Percentiles rank a stretch among this genome's conserved stretches.
phyloP scores from a whole-genome alignment of 2,888 invertebrate species.

The Baccha elongata region DNA sequence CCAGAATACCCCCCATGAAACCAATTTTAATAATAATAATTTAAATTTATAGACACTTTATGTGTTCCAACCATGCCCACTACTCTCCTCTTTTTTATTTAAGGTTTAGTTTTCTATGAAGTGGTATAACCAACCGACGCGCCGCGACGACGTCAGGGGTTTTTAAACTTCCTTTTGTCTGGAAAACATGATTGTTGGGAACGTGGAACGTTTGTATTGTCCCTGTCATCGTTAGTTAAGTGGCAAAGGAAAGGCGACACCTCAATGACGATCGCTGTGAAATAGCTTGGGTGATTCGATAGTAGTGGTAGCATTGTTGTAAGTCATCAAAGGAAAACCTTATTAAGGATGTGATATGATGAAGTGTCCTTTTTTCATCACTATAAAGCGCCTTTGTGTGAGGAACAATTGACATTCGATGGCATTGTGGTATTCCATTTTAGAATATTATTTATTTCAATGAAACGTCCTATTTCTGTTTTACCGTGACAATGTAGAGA shows the following conservation, averaged over 20 bases:
- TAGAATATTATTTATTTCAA: slow-evolving; percentile 3
- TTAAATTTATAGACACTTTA: slow-evolving; percentile 60
- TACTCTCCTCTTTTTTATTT: neutral
- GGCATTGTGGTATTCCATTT: slow-evolving; percentile 42
- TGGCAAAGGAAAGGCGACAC: slow-evolving; percentile 3
- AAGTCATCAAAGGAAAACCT: slow-evolving; percentile 60
- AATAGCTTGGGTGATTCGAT: neutral
- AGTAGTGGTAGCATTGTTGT: slow-evolving; percentile 8
- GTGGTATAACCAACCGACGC: no score
- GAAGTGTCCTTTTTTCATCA: slow-evolving; percentile 28
- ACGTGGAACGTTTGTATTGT: slow-evolving; percentile 17
- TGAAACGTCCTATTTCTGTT: neutral
- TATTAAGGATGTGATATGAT: slow-evolving; percentile 55
- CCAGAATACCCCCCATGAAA: slow-evolving; percentile 25
- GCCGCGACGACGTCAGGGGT: neutral
- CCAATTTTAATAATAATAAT: slow-evolving; percentile 58
- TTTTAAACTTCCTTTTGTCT: slow-evolving; percentile 29
- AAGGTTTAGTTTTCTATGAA: neutral
- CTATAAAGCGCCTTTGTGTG: neutral
- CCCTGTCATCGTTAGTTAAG: slow-evolving; percentile 22
- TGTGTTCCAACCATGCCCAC: neutral
- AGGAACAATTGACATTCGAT: slow-evolving; percentile 56
- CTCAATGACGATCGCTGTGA: neutral
- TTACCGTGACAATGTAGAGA: slow-evolving; percentile 12
- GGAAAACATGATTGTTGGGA: slow-evolving; percentile 17